Percentiles rank a stretch among this genome's conserved stretches.
These are phyloP conservation scores for Pogonognathellus flavescens DNA, from an alignment of 1,140 invertebrate species.

Conservation along the genomic window DNA sequence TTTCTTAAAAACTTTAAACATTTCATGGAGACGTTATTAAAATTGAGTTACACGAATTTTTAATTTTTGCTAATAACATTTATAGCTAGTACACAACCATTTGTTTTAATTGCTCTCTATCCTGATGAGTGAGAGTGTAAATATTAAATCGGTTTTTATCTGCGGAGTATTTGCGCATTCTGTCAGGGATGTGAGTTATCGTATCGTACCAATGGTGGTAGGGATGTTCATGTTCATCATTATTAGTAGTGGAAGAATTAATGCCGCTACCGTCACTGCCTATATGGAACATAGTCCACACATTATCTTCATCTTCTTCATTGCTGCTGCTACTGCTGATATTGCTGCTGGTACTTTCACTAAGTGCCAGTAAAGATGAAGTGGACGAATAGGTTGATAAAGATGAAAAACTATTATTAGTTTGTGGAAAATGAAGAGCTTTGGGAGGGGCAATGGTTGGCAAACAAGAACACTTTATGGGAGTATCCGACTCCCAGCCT, in stretches of 20 bases:
- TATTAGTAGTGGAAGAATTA: no score
- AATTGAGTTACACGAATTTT: background rate
- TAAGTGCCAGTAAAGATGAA: background rate
- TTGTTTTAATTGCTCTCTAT: conserved; percentile 87
- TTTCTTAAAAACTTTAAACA: background rate
- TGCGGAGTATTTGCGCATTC: conserved; percentile 42
- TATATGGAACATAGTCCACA: no score
- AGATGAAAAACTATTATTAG: background rate
- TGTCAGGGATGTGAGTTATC: conserved; percentile 42
- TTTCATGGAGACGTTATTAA: background rate
- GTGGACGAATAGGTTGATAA: no score
- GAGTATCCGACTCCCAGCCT: conserved; percentile 49
- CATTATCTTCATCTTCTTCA: no score
- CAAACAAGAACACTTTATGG: conserved; percentile 42
- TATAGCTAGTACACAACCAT: conserved; percentile 90
- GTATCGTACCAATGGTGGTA: background rate
- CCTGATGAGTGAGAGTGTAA: conserved; percentile 85
- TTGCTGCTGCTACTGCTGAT: background rate
- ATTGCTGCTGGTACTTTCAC: background rate
- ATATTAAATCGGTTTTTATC: conserved; percentile 71
- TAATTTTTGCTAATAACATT: background rate
- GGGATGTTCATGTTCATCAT: background rate
- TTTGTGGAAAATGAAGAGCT: background rate
- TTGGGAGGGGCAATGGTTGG: conserved; percentile 1
- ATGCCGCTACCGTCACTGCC: no score